phyloP scores from a whole-genome alignment of 2,797 vertebrate species.

The Poecile montanus region DNA sequence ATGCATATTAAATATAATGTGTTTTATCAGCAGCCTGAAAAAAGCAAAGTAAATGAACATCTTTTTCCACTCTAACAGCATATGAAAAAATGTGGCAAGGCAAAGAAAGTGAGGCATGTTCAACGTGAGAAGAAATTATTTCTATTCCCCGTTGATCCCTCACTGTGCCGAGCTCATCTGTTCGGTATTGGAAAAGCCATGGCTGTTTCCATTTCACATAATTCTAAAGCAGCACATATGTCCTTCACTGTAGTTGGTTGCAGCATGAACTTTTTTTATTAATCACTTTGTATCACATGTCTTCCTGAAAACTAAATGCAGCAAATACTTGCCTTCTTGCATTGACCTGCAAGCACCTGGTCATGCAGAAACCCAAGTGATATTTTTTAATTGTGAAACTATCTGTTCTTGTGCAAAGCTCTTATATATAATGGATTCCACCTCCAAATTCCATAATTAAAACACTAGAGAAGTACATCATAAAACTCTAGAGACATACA shows the following conservation, averaged over 20 bases:
- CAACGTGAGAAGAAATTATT: neutral
- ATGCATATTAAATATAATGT: neutral
- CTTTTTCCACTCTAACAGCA: neutral
- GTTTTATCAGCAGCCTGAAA: conserved; percentile 12
- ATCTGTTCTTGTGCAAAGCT: neutral
- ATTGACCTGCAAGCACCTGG: neutral
- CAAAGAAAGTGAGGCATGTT: neutral
- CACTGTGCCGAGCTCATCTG: neutral
- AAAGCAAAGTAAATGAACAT: neutral
- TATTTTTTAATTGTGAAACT: neutral
- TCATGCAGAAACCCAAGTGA: neutral
- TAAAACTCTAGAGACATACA: neutral
- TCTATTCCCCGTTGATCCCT: neutral
- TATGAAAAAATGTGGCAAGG: neutral
- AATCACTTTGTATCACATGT: neutral
- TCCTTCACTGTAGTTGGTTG: neutral
- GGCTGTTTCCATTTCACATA: neutral
- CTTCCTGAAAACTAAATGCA: neutral
- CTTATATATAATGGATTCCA: neutral
- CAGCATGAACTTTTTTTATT: neutral
- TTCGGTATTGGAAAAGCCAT: neutral
- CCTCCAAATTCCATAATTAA: neutral
- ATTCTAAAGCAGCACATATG: neutral
- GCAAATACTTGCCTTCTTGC: neutral
- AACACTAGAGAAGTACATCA: neutral